phyloP scores from a whole-genome alignment of 2,888 invertebrate genomes.

The Athripsodes cinereus region DNA sequence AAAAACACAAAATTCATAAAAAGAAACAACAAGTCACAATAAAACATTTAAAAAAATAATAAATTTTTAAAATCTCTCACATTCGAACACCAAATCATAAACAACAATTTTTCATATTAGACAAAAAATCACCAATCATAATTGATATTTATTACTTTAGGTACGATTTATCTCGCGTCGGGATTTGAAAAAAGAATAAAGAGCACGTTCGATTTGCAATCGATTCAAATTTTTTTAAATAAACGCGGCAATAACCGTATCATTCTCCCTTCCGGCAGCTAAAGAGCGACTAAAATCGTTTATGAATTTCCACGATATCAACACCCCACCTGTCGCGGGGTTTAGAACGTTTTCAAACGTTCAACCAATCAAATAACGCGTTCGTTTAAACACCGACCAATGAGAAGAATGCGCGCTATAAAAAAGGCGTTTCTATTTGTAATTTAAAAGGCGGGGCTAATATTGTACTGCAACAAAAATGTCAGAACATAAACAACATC shows the following conservation, averaged over 20 bases:
- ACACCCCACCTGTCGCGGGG: slow-evolving; percentile 9
- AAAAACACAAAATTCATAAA: neutral
- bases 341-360: neutral
- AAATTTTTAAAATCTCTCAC: too few species aligned
- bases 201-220: neutral
- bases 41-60: neutral
- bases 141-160: too few species aligned
- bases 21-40: neutral
- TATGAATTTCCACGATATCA: neutral
- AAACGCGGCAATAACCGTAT: slow-evolving; percentile 8
- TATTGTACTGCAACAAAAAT: slow-evolving; percentile 8
- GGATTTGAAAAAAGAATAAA: neutral
- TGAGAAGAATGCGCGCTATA: neutral
- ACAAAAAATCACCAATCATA: too few species aligned
- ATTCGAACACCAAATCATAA: too few species aligned
- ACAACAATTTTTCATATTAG: too few species aligned
- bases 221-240: neutral
- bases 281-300: slow-evolving; percentile 16
- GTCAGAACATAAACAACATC: neutral
- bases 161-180: too few species aligned
- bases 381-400: slow-evolving; percentile 1
- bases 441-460: slow-evolving; percentile 11
- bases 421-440: neutral
- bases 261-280: slow-evolving; percentile 10
- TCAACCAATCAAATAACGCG: slow-evolving; percentile 3